Base-by-base conservation (phyloP, 2,797 vertebrate species). In the Sorex maritimensis region DNA sequence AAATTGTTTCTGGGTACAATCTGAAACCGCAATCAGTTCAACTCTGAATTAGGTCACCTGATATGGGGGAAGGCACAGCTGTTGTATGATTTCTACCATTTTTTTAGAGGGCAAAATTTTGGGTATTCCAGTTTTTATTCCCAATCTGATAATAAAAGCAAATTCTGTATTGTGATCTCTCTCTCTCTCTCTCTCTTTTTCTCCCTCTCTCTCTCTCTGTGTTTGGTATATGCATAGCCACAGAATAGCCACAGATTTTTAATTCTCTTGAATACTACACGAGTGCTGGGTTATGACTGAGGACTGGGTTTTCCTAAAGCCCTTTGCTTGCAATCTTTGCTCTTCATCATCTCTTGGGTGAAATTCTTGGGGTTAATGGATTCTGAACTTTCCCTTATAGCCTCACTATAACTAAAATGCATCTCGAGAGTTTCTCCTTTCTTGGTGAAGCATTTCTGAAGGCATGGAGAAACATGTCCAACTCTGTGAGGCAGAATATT, bases 1-100 rank as follows among this genome's bases (percentile, higher is more conserved):
- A 98, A 81, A 96, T 34, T 84, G 95, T 94, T 97, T 94, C 93
- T 97, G 91, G 94, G 95, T 87, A 86, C 84, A 97, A 97, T 97
- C 97, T 95, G 95, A 97, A 97, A 87, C 94, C 89, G 73, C 63
- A 86, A 94, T 93, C 95, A 94, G 95, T 97, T 98, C 93, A 94
- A 72, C 80, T 80, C 77, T 80, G 94, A 97, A 95, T 77, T 86
- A 95, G 96, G 74, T 91, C 90, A 92, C 69, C 58, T 95, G 24
- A 26, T 67, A 26, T 10, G 28, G 41, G 65, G 81, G 41, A 74
- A 74, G 10, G 24, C 21, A 75, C 13, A 17, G 11, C 1, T 14
- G 63, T n/a, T 92, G 92, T 85, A 55, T 81, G 81, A 55, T 73
- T 80, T 63, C 30, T 41, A 63, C 55, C 10, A 79, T 28, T 81